Evolutionary conservation across 2,888 invertebrate species (phyloP), one percentile per base, ranked within the genome.

Genomic region (Sialis fuliginosa): DNA sequence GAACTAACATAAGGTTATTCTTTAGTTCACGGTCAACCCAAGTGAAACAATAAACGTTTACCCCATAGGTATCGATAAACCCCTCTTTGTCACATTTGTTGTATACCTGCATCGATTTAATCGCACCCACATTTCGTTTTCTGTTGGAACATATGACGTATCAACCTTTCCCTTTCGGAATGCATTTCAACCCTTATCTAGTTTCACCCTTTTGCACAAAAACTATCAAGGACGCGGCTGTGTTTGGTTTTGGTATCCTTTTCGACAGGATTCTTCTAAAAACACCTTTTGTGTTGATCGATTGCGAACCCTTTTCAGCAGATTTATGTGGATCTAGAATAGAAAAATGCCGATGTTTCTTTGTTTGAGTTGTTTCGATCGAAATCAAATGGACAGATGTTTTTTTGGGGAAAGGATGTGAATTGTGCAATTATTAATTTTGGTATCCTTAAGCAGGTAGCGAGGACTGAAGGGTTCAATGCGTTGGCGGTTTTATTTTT

Each of bases 11-110:
- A 30, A 45, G 45, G 45, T 45, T 45, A 33, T 35, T 12, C 31
- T 33, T 22, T 37, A 45, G 45, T 45, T 45, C 45, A 45, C 37
- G 45, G 45, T 45, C 45, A 45, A 30, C 22, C 13, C 31, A 37
- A 22, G 10, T 37, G n/a, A n/a, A 12, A 37, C 12, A 37, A 37
- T 10, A n/a, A 37, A 10, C 12, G 37, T 12, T 37, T 37, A 37
- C n/a, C 37, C n/a, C n/a, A 12, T 37, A 6, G 37, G n/a, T 12
- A 37, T 12, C 22, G 22, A 22, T 22, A 22, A 22, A 37, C 6
- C 6, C 7, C 37, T 30, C 32, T 41, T 31, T 42, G 8, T 8
- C 10, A 31, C 31, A 32, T 31, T 31, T 30, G 22, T 42, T 42
- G 22, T 42, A 22, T 42, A 42, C 42, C 42, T 42, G 42, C 32